Conservation (phyloP, 2,888 invertebrate genomes). For the Pseudococcus jackbeardsleyi region DNA sequence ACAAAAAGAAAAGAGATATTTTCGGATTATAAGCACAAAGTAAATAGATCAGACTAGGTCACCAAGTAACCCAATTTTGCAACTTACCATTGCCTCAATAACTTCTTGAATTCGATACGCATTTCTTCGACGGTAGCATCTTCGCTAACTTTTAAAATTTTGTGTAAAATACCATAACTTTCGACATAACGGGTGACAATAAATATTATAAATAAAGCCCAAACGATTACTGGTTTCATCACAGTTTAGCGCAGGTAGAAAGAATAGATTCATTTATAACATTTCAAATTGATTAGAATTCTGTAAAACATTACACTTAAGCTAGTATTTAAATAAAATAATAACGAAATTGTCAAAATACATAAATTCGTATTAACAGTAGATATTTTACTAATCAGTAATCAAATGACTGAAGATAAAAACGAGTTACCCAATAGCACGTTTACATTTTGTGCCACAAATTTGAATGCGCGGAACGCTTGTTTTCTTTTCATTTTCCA, state of each 20-base stretch:
- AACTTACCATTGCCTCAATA: conserved; percentile 57
- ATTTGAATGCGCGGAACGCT: neutral
- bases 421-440: neutral
- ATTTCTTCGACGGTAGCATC: conserved; percentile 59
- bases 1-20: neutral
- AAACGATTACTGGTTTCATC: conserved; percentile 61
- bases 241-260: conserved; percentile 23
- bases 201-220: conserved; percentile 55
- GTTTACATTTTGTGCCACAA: neutral
- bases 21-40: neutral
- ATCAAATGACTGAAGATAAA: conserved; percentile 25
- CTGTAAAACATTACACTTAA: neutral
- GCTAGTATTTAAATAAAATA: neutral
- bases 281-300: conserved; percentile 33
- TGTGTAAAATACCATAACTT: conserved; percentile 61
- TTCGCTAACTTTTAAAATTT: conserved; percentile 59
- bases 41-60: neutral
- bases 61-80: neutral
- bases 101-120: conserved; percentile 31
- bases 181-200: conserved; percentile 59
- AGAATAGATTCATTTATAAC: conserved; percentile 33
- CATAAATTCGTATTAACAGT: neutral
- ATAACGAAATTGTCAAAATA: neutral
- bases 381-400: neutral
- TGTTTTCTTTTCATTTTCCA: neutral